A percentile compares a stretch with the other conserved stretches of the same genome.
Conservation (phyloP, 1,140 invertebrate species). For the Drosophila sulfurigaster region DNA sequence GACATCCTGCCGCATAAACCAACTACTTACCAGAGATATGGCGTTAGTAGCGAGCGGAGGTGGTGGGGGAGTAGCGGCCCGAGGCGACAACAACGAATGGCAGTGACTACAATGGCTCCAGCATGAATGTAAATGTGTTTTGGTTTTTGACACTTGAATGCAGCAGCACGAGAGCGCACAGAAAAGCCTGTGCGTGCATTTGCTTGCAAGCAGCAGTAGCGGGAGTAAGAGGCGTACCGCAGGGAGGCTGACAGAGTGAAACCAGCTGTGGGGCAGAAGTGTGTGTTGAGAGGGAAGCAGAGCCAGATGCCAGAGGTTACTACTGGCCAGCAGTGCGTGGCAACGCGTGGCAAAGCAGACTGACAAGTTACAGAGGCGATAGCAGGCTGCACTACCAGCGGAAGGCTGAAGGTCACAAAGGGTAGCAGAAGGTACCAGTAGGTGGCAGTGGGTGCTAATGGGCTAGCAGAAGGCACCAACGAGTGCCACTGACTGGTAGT, state of each 20-base stretch:
- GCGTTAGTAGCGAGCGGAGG: too few species aligned
- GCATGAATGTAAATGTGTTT: conserved; percentile 54
- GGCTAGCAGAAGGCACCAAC: neutral
- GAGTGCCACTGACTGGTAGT: neutral
- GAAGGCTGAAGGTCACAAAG: neutral
- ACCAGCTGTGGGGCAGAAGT: too few species aligned
- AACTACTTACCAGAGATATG: conserved; percentile 2
- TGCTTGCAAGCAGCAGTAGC: neutral
- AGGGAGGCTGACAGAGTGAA: too few species aligned
- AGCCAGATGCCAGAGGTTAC: neutral
- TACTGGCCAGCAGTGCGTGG: neutral
- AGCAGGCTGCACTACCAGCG: neutral
- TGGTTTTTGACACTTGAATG: conserved; percentile 43
- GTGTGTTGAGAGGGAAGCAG: too few species aligned
- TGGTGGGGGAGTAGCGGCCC: neutral
- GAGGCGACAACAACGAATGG: conserved; percentile 6
- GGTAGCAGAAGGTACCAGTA: neutral
- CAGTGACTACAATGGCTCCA: conserved; percentile 39
- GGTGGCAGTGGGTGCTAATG: neutral
- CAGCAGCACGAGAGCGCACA: conserved; percentile 18
- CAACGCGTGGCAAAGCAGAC: neutral
- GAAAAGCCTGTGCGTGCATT: conserved; percentile 10
- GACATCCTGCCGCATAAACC: conserved; percentile 29
- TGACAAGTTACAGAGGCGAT: neutral
- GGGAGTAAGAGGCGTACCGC: too few species aligned